phyloP scores from a whole-genome alignment of 2,113 vertebrate genomes.

The Gulo gulo region DNA sequence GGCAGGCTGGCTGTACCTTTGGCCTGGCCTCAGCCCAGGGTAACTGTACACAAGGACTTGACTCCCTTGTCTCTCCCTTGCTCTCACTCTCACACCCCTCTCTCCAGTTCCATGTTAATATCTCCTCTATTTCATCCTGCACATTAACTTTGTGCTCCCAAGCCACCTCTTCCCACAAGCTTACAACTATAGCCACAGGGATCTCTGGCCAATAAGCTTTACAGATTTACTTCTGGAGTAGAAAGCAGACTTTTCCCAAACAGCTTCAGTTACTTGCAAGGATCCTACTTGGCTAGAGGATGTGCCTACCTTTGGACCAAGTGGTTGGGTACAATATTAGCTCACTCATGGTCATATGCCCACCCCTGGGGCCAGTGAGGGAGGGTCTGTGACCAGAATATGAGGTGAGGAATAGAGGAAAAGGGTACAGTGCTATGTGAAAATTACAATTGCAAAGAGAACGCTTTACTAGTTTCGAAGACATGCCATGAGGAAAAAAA shows the following conservation, averaged over 20 bases:
- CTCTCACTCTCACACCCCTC: not conserved
- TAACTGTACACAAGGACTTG: accelerated
- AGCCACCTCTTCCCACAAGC: not conserved
- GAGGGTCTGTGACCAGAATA: not conserved
- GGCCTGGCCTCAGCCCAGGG: not conserved
- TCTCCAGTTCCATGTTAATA: not conserved
- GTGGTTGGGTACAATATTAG: not conserved
- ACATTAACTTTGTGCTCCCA: not conserved
- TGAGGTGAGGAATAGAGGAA: not conserved
- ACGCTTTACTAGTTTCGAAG: not conserved
- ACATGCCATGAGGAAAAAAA: not conserved
- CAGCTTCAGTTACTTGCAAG: not conserved
- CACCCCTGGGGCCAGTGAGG: not conserved
- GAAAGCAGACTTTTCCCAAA: not conserved
- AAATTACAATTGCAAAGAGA: not conserved
- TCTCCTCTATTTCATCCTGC: not conserved
- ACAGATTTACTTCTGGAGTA: not conserved
- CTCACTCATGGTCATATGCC: not conserved
- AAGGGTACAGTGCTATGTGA: not conserved
- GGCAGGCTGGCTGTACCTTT: not conserved
- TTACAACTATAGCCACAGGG: not conserved
- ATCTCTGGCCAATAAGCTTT: not conserved
- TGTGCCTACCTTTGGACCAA: not conserved
- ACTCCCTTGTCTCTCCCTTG: not conserved
- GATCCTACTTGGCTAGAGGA: not conserved